These are phyloP conservation scores for Callosobruchus maculatus DNA, from an alignment of 2,888 invertebrate genomes.

Conservation along the genomic window DNA sequence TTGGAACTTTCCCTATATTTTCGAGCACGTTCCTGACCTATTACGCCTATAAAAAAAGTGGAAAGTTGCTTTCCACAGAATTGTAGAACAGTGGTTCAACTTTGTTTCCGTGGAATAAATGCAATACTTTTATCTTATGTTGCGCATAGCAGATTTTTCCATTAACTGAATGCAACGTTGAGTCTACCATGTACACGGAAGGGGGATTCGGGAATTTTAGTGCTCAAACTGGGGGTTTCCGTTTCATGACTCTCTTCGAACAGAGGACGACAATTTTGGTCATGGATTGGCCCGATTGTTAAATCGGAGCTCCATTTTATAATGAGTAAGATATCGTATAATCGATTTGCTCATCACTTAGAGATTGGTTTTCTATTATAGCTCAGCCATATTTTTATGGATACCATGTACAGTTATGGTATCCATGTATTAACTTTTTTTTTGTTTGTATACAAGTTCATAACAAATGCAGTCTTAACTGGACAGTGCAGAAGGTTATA, in stretches of 20 bases:
- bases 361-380: too few relatives aligned
- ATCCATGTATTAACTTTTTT: too few relatives aligned
- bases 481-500: too few relatives aligned
- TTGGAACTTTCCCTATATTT: not conserved
- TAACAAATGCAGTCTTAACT: too few relatives aligned
- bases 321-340: too few relatives aligned
- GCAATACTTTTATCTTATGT: constrained; percentile 5
- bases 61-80: not conserved
- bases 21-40: not conserved
- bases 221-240: not conserved
- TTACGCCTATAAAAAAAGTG: not conserved
- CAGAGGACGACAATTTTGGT: not conserved
- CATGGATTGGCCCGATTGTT: too few relatives aligned
- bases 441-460: too few relatives aligned
- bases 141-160: not conserved
- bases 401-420: too few relatives aligned
- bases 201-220: not conserved
- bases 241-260: not conserved
- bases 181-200: not conserved
- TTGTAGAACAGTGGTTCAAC: not conserved
- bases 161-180: constrained; percentile 1
- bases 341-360: too few relatives aligned
- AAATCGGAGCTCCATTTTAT: too few relatives aligned
- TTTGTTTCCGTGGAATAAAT: constrained; percentile 2
- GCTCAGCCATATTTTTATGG: too few relatives aligned